A percentile compares a stretch with the other conserved stretches of the same genome.
phyloP scores from a whole-genome alignment of 2,888 invertebrate species.

The Trisateles emortualis region DNA sequence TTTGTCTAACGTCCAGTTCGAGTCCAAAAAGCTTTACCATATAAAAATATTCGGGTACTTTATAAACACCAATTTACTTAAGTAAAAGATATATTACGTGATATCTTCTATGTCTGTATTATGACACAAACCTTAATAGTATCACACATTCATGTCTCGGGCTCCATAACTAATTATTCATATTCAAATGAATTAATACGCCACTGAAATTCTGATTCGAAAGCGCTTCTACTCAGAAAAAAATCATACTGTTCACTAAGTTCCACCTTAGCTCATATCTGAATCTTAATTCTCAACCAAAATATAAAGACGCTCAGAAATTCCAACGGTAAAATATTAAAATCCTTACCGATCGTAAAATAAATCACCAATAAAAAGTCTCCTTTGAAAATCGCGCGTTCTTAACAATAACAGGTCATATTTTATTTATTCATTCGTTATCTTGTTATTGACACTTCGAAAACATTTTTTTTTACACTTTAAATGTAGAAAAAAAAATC shows the following conservation, averaged over 20 bases:
- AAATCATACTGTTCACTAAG: constrained; percentile 12
- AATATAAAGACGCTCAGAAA: constrained; percentile 22
- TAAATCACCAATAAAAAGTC: constrained; percentile 42
- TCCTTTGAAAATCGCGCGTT: constrained; percentile 34
- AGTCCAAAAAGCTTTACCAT: constrained; percentile 22
- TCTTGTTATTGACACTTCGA: constrained; percentile 34
- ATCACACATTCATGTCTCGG: background rate
- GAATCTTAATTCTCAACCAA: constrained; percentile 28
- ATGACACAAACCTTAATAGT: too few species aligned
- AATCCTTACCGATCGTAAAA: constrained; percentile 38
- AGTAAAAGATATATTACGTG: constrained; percentile 17
- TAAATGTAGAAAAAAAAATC: constrained; percentile 42
- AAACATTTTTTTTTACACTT: constrained; percentile 39
- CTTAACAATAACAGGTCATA: constrained; percentile 31
- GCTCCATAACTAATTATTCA: constrained; percentile 10
- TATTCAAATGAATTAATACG: too few species aligned
- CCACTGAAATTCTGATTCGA: constrained; percentile 45
- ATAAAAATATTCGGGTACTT: constrained; percentile 21
- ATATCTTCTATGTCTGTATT: background rate
- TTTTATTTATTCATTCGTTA: constrained; percentile 16
- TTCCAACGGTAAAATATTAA: constrained; percentile 33
- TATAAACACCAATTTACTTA: constrained; percentile 26
- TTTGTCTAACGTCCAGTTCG: constrained; percentile 10
- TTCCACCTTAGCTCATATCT: constrained; percentile 15
- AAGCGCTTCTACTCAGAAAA: constrained; percentile 39